phyloP scores from a whole-genome alignment of 1,140 invertebrate genomes.

The Pollicipes pollicipes region DNA sequence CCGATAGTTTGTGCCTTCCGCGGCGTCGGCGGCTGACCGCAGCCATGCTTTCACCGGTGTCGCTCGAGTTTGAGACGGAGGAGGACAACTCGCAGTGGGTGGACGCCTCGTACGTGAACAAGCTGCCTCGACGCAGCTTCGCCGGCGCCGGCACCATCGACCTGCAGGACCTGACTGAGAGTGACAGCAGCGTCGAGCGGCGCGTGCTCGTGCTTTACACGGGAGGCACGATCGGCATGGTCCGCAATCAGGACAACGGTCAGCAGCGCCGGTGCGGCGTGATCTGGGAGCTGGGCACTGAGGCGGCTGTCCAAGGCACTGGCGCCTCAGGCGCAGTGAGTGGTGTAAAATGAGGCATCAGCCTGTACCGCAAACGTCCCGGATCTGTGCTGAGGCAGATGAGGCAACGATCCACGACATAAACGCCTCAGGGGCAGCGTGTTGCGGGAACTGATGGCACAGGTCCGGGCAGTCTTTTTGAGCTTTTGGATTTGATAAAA shows the following conservation, averaged over 20 bases:
- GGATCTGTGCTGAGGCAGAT: too few species aligned
- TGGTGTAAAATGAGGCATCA: too few species aligned
- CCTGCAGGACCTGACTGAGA: not conserved
- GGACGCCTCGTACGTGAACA: not conserved
- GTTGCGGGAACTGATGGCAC: too few species aligned
- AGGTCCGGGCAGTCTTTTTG: too few species aligned
- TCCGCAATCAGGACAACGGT: slow-evolving; percentile 38
- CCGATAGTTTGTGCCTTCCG: too few species aligned
- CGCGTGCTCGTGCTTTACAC: slow-evolving; percentile 61
- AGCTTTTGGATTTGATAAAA: too few species aligned
- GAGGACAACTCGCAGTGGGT: not conserved
- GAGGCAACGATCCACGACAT: too few species aligned
- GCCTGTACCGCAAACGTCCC: too few species aligned
- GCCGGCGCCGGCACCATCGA: not conserved
- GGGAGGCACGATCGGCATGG: slow-evolving; percentile 78
- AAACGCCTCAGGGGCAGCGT: too few species aligned
- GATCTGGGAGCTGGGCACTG: too few species aligned
- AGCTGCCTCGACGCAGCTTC: not conserved
- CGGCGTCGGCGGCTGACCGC: not conserved
- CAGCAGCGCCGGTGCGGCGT: not conserved
- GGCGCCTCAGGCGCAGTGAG: slow-evolving; percentile 9
- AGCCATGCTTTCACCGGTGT: not conserved
- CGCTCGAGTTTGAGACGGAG: not conserved
- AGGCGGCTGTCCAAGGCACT: too few species aligned
- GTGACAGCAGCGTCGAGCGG: slow-evolving; percentile 14